Percentiles rank a stretch among this genome's conserved stretches.
These are phyloP conservation scores for Zophobas atratus DNA, from an alignment of 1,140 invertebrate species.

Conservation along the genomic window DNA sequence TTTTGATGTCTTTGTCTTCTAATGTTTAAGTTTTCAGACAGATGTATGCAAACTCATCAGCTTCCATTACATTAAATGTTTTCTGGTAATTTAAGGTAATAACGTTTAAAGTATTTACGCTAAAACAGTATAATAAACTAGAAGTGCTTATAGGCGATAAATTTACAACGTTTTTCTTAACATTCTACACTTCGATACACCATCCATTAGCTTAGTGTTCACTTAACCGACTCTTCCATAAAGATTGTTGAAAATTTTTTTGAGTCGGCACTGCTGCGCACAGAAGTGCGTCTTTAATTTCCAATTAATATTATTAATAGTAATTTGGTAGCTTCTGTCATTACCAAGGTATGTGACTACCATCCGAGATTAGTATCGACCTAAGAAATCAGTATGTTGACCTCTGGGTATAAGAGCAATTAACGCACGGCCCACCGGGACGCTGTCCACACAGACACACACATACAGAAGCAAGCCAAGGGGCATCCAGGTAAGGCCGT, in stretches of 20 bases:
- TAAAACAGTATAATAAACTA: background rate
- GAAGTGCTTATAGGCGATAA: background rate
- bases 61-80: no score
- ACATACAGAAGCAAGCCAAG: conserved; percentile 22
- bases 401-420: conserved; percentile 34
- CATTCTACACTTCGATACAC: background rate
- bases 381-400: conserved; percentile 33
- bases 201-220: background rate
- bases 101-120: no score
- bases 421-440: conserved; percentile 39
- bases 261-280: background rate
- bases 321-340: conserved; percentile 34
- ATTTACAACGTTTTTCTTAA: background rate
- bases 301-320: conserved; percentile 41
- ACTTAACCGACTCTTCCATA: background rate
- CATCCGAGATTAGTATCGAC: conserved; percentile 33
- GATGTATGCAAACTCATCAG: no score
- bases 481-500: conserved; percentile 30
- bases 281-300: conserved; percentile 35
- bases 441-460: conserved; percentile 27
- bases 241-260: conserved; percentile 14
- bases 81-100: no score
- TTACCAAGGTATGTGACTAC: conserved; percentile 34
- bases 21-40: no score
- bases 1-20: no score